phyloP scores from a whole-genome alignment of 2,797 vertebrate genomes.

The Pygocentrus nattereri region DNA sequence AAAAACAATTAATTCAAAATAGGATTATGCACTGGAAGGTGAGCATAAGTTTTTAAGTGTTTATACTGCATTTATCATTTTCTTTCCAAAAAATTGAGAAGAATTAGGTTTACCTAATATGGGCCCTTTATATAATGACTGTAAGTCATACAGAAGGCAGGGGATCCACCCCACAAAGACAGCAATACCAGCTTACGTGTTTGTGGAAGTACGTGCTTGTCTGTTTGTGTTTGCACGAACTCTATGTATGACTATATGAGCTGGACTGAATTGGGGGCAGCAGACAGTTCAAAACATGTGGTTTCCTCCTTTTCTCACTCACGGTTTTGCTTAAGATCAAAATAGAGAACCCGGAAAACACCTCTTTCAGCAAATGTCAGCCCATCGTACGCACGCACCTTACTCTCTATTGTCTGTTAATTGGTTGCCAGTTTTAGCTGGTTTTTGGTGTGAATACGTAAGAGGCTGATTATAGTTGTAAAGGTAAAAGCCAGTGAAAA shows the following conservation, averaged over 20 bases:
- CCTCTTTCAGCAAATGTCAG: not conserved
- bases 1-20: too few species aligned
- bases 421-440: not conserved
- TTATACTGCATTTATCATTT: too few species aligned
- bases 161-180: not conserved
- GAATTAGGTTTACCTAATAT: too few species aligned
- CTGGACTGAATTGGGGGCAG: conserved; percentile 13
- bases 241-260: conserved; percentile 6
- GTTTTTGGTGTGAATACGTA: not conserved
- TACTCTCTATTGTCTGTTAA: not conserved
- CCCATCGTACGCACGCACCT: not conserved
- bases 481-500: not conserved
- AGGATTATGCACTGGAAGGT: too few species aligned
- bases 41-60: too few species aligned
- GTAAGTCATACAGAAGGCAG: not conserved
- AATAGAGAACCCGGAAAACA: conserved; percentile 47
- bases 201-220: conserved; percentile 17
- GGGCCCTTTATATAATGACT: too few species aligned
- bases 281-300: conserved; percentile 50
- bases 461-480: not conserved
- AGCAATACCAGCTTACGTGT: not conserved
- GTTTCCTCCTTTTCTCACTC: conserved; percentile 47
- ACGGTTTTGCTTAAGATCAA: not conserved
- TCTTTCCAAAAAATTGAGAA: too few species aligned
- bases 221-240: not conserved